Evolutionary conservation across 2,888 invertebrate species (phyloP).

Genomic region (Eupithecia centaureata): DNA sequence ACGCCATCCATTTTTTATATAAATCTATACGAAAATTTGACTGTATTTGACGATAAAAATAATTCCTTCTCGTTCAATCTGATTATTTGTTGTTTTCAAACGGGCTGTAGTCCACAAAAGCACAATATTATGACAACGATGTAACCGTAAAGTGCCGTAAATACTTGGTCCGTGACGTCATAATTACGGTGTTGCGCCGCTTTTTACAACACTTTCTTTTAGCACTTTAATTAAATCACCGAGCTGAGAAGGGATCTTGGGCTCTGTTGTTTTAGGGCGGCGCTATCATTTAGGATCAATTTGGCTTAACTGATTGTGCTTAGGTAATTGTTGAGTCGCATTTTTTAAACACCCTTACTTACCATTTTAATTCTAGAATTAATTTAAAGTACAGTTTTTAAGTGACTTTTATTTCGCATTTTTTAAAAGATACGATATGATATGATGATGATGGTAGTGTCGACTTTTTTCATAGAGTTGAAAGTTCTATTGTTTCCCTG

Average conservation of each 20-base stretch:
- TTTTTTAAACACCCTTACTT: background rate
- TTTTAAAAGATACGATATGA: no score
- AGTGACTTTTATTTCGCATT: background rate
- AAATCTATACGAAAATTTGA: background rate
- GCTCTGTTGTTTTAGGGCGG: constrained; percentile 1
- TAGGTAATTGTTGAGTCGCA: background rate
- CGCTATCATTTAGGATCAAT: constrained; percentile 1
- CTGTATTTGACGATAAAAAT: background rate
- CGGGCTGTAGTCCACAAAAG: no score
- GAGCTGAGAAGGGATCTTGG: constrained; percentile 19
- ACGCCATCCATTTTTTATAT: no score
- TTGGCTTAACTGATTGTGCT: constrained; percentile 7
- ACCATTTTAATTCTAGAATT: background rate
- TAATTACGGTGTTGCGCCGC: constrained; percentile 50
- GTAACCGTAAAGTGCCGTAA: background rate
- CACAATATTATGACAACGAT: background rate
- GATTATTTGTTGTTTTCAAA: background rate
- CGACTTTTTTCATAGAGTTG: background rate
- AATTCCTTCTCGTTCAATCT: background rate
- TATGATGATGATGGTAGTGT: no score
- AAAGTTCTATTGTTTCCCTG: background rate
- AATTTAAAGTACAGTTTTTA: background rate
- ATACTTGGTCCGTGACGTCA: constrained; percentile 20
- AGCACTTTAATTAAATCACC: constrained; percentile 47
- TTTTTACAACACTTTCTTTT: constrained; percentile 46